Base-by-base conservation (phyloP, 2,888 invertebrate species). In the Argyresthia goedartella region DNA sequence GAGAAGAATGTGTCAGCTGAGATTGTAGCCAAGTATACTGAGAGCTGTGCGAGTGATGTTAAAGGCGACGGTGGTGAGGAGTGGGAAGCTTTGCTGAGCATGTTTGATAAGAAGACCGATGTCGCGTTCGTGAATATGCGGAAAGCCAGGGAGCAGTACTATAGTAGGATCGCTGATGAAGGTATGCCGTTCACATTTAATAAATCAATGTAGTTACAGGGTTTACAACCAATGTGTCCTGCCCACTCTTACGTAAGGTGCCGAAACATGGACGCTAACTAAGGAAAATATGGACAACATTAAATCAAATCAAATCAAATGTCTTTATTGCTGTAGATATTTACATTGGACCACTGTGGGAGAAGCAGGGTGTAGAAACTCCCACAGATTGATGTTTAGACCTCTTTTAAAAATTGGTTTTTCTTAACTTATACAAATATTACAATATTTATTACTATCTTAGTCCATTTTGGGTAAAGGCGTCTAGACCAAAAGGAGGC, bases 111-210 rank as follows among this genome's bases (percentile, higher is more conserved):
- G 0, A 87, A 84, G 54, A 93, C 89, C 4, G 95, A 95, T 62
- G 94, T 95, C 0, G 95, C 95, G 0, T 95, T 96, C 61, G 76
- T 95, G 1, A 90, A 90, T 59, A 88, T 91, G 56, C 80, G 82
- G 25, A 88, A 89, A 1, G 88, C 88, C 46, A 89, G 25, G 25
- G 25, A 90, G 54, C 88, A 89, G 63, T 89, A 91, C 61, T 79
- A 87, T 58, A 89, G 92, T 90, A 61, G 73, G 76, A 61, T 64
- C 56, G n/a, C 15, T 16, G 14, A 25, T 25, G 25, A 2, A 25
- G 25, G 25, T 25, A 25, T 25, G 25, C 6, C n/a, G n/a, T 25
- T 25, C 2, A 25, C 25, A 4, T 25, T 25, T 25, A n/a, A n/a
- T n/a, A n/a, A n/a, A n/a, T n/a, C n/a, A n/a, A n/a, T n/a, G n/a